Evolutionary conservation across 2,113 vertebrate genomes (phyloP).

Genomic region (Mormoops blainvillei): DNA sequence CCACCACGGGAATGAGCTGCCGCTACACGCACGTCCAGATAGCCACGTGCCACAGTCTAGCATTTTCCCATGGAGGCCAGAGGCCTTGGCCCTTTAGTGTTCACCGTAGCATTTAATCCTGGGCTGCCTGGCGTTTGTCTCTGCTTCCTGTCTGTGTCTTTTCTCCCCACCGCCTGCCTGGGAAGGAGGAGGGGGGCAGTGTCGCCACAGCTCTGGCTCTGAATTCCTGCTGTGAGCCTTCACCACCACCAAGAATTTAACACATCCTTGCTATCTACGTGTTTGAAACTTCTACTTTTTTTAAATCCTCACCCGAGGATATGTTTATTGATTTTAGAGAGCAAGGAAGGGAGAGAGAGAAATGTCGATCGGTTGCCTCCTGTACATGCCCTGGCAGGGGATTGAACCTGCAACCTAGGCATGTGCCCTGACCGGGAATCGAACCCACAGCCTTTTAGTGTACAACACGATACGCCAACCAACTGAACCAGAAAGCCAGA

Average conservation of each 20-base stretch:
- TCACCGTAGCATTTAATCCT: neutral
- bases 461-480: no score
- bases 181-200: neutral
- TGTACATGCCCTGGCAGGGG: no score
- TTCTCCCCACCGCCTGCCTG: neutral
- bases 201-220: neutral
- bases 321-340: no score
- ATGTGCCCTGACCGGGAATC: no score
- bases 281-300: neutral
- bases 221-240: neutral
- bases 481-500: no score
- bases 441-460: no score
- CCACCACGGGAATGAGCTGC: neutral
- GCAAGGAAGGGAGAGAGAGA: no score
- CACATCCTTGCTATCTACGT: neutral
- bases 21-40: neutral
- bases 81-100: neutral
- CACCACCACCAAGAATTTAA: neutral
- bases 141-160: neutral
- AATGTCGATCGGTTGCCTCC: no score
- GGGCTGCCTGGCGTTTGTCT: neutral
- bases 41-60: neutral
- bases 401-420: no score
- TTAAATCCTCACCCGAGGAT: no score
- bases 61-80: neutral